Evolutionary conservation across 2,888 invertebrate genomes (phyloP), one percentile per base, ranked within the genome.

Genomic region (Drosophila mulleri): DNA sequence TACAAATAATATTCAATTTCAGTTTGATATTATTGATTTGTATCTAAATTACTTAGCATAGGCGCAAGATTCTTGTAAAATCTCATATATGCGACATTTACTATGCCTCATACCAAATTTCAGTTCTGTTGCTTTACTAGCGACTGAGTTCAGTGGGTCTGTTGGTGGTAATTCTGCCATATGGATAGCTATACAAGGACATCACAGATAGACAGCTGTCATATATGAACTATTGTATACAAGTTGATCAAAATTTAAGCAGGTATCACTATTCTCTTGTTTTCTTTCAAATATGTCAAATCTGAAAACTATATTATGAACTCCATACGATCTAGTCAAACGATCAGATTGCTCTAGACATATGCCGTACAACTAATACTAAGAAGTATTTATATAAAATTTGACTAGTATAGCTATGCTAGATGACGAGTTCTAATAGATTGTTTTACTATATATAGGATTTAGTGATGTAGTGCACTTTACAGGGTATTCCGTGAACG

Each of bases 81-180:
- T 39, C 26, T 12, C 0, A 12, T n/a, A 37, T 26, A 26, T 26
- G 2, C 6, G 2, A 0, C 39, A 26, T 26, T 6, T 2, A 6
- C 26, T 2, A 3, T 11, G 1, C 3, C 26, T 26, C 54, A 54
- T 18, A 18, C 26, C 3, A 41, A 54, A 39, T 26, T n/a, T 39
- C 11, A 39, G 23, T 8, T 5, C 53, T 23, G 0, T 39, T 39
- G 26, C 53, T 39, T 23, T 12, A n/a, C 20, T 39, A 39, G 3
- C 9, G 3, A 9, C 39, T 23, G 37, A 53, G 53, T 53, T 53
- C 53, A 53, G 11, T 39, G 39, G 39, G 53, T 39, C 11, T 29
- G 18, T n/a, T 20, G 29, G 1, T 1, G 0, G 14, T 9, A 37
- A 16, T 9, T 9, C 0, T 20, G 52, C 16, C 3, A 11, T 20